Conservation (phyloP, 2,797 vertebrate genomes). For the Novumbra hubbsi region DNA sequence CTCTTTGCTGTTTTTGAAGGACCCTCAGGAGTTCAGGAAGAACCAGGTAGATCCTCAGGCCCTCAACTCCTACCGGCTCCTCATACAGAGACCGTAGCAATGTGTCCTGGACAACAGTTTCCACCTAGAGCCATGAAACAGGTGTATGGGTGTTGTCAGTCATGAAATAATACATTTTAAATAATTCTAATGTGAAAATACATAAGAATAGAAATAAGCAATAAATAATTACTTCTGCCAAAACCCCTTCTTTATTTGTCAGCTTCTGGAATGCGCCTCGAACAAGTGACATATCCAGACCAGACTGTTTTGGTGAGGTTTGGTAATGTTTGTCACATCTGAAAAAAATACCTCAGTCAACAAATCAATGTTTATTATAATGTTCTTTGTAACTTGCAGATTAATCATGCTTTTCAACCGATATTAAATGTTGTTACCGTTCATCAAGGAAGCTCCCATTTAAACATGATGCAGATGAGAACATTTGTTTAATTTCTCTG, state of each 20-base stretch:
- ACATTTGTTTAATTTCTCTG: conserved; percentile 64
- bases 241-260: conserved; percentile 16
- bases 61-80: conserved; percentile 62
- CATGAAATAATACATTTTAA: not conserved
- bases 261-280: conserved; percentile 54
- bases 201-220: not conserved
- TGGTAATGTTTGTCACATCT: conserved; percentile 42
- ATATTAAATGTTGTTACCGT: conserved; percentile 67
- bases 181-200: not conserved
- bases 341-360: not conserved
- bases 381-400: not conserved
- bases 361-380: not conserved
- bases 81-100: conserved; percentile 51
- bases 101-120: conserved; percentile 28
- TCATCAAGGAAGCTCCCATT: conserved; percentile 78
- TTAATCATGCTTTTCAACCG: not conserved
- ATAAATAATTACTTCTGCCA: conserved; percentile 48
- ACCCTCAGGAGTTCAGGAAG: conserved; percentile 63
- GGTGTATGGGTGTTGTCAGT: not conserved
- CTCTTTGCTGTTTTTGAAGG: conserved; percentile 15
- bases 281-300: conserved; percentile 45
- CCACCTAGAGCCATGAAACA: conserved; percentile 55
- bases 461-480: conserved; percentile 77
- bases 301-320: conserved; percentile 31
- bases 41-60: conserved; percentile 71